Base-by-base conservation (phyloP, 2,113 vertebrate genomes). In the Crocuta crocuta region DNA sequence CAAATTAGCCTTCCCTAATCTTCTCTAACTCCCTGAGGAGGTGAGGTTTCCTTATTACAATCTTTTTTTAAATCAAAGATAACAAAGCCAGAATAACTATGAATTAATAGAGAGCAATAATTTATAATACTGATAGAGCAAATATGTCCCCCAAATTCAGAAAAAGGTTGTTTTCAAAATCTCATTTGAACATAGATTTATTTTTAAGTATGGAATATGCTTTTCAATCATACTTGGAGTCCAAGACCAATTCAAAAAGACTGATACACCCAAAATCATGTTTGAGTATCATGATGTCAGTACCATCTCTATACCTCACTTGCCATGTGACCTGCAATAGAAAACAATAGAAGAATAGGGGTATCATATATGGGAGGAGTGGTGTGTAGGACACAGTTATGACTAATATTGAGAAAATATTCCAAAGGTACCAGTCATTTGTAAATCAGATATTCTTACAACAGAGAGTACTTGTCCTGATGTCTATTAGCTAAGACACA, bases 371-470 rank as follows among this genome's bases (percentile, higher is more conserved):
- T 16, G 33, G 31, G 5, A 93, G 88, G 24, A 79, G 26, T 53
- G 61, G 11, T 45, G 3, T 39, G 12, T 83, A 61, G 33, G 21
- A 43, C 74, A 94, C 19, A 24, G 24, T 45, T 86, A 4, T 87
- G 31, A 88, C 39, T 82, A 87, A 89, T 74, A 81, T 16, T 65
- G 65, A 91, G 83, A 97, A 92, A 78, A 80, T 53, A 94, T 53
- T 73, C 23, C 39, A 71, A 89, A 87, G 17, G 24, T 92, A 81
- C 19, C 50, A 73, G 70, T 43, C 95, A 17, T 94, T 91, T 97
- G 17, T 91, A 97, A 97, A 89, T 89, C 35, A 91, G 15, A 95
- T 87, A 35, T 96, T 93, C 63, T 88, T 88, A 78, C 9, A 92
- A 68, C 74, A 58, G 16, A 5, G 45, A 91, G 33, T 80, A 13